phyloP scores from a whole-genome alignment of 1,140 invertebrate species.

The Apis mellifera region Amel_HAv3.1 CM009935.2:12587001-12587500 shows the following conservation, averaged over 20 bases:
- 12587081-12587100: slow-evolving; percentile 17
- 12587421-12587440: no score
- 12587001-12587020: slow-evolving; percentile 71
- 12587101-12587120: background rate
- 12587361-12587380: no score
- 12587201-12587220: slow-evolving; percentile 82
- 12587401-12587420: no score
- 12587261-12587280: slow-evolving; percentile 48
- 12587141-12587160: slow-evolving; percentile 79
- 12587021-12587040: slow-evolving; percentile 44
- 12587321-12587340: no score
- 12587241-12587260: slow-evolving; percentile 77
- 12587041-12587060: slow-evolving; percentile 53
- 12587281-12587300: no score
- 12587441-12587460: no score
- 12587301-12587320: no score
- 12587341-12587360: no score
- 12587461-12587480: no score
- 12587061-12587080: slow-evolving; percentile 61
- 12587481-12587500: no score
- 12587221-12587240: slow-evolving; percentile 83
- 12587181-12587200: slow-evolving; percentile 81
- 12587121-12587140: slow-evolving; percentile 69
- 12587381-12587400: no score
- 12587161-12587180: slow-evolving; percentile 81